Base-by-base conservation (phyloP, 1,140 invertebrate species). In the Drosophila subpulchrella region DNA sequence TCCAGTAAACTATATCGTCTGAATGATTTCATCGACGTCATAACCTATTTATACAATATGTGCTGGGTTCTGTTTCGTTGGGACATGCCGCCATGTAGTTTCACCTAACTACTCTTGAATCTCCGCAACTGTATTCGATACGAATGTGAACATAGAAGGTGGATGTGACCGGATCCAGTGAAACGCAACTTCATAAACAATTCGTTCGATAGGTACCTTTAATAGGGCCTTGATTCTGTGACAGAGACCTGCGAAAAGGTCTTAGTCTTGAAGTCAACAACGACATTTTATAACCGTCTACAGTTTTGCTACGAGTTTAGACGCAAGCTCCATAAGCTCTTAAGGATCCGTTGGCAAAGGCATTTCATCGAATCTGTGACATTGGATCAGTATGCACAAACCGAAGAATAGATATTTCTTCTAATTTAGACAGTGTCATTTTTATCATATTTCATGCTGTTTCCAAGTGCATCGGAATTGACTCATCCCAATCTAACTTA, bases 381-480 rank as follows among this genome's bases (percentile, higher is more conserved):
- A 39, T 13, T 4, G 38, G 38, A n/a, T 39, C 38, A 8, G 38
- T 39, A 39, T 39, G 38, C 38, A 39, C 38, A n/a, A 39, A 39
- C 38, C 38, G 12, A 13, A 12, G 12, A 39, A 39, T 39, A 10
- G 17, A 24, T 54, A 53, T 53, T n/a, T 54, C 17, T 2, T 38
- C 17, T 7, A 51, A 5, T 32, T 34, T 8, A 50, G 13, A 50
- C 24, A 30, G 24, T 7, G 24, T 30, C 7, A 3, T 48, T 47
- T 48, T 48, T 12, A 53, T 10, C 30, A 17, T 7, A 36, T 53
- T 42, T 5, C 11, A 56, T 10, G 11, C 15, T 20, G 10, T 44
- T 57, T 57, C 27, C 11, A 57, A 57, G 17, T 57, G 42, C 4
- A 59, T n/a, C 6, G 15, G 56, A 58, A 58, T 47, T 12, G 30